Evolutionary conservation across 2,113 vertebrate species (phyloP).

Genomic region (Alligator sinensis): DNA sequence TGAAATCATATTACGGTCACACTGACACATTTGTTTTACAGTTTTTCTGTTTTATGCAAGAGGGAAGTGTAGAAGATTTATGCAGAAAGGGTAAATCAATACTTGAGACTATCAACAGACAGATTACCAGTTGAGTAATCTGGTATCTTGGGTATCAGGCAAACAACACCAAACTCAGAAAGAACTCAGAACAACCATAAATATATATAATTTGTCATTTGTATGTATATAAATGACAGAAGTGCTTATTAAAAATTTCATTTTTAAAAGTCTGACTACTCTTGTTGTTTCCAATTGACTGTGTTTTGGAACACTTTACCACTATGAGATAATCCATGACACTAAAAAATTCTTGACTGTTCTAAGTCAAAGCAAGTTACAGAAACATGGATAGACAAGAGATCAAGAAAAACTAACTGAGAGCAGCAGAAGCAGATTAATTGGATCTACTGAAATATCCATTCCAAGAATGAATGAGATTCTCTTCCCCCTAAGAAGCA

Average conservation of each 20-base stretch:
- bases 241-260: not conserved
- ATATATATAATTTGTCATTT: not conserved
- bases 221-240: not conserved
- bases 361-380: not conserved
- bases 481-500: not conserved
- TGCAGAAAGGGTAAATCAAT: constrained; percentile 48
- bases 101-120: constrained; percentile 15
- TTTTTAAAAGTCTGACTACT: not conserved
- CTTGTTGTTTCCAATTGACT: not conserved
- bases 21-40: constrained; percentile 46
- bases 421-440: not conserved
- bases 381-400: not conserved
- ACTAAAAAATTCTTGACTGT: not conserved
- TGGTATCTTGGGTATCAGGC: not conserved
- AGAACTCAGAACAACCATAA: not conserved
- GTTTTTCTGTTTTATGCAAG: constrained; percentile 14
- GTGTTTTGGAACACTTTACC: not conserved
- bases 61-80: constrained; percentile 46
- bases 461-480: not conserved
- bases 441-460: not conserved
- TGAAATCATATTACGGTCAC: constrained; percentile 40
- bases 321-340: not conserved
- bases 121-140: constrained; percentile 34
- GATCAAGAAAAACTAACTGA: not conserved
- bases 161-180: not conserved